Percentiles rank a stretch among this genome's conserved stretches.
phyloP scores from a whole-genome alignment of 2,888 invertebrate genomes.

The Linyphia triangularis region DNA sequence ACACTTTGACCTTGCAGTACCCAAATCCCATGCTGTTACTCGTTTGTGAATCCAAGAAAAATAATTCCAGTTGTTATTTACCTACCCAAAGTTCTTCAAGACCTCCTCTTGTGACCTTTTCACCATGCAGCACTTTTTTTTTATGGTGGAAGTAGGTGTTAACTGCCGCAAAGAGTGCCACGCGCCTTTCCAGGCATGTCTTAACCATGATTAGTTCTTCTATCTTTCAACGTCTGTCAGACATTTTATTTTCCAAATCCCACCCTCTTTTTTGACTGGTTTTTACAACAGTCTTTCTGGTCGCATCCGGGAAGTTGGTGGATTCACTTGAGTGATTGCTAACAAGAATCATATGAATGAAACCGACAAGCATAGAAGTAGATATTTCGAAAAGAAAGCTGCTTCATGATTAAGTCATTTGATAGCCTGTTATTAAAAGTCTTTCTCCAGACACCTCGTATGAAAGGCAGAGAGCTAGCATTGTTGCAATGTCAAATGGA shows the following conservation, averaged over 20 bases:
- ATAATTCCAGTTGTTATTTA: background rate
- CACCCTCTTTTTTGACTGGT: slow-evolving; percentile 55
- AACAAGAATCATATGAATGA: slow-evolving; percentile 16
- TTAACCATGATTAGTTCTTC: slow-evolving; percentile 27
- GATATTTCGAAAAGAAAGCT: background rate
- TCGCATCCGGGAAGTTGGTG: slow-evolving; percentile 59
- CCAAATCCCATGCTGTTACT: background rate
- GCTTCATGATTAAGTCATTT: slow-evolving; percentile 22
- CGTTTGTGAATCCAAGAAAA: slow-evolving; percentile 19
- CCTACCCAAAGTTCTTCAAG: background rate
- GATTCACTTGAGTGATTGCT: slow-evolving; percentile 16
- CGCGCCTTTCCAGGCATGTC: background rate
- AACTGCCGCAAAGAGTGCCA: background rate
- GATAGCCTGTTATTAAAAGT: slow-evolving; percentile 15
- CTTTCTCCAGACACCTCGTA: background rate
- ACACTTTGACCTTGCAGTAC: background rate
- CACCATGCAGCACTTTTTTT: slow-evolving; percentile 14
- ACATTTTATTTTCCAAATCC: slow-evolving; percentile 25
- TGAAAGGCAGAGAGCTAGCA: background rate
- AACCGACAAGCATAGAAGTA: background rate
- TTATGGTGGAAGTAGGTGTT: slow-evolving; percentile 17
- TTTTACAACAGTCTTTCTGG: slow-evolving; percentile 32
- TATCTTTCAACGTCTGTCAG: slow-evolving; percentile 22
- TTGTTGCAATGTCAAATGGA: slow-evolving; percentile 2
- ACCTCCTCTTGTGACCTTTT: slow-evolving; percentile 8